Evolutionary conservation across 2,888 invertebrate genomes (phyloP).

Genomic region (Leptopterna dolabrata): DNA sequence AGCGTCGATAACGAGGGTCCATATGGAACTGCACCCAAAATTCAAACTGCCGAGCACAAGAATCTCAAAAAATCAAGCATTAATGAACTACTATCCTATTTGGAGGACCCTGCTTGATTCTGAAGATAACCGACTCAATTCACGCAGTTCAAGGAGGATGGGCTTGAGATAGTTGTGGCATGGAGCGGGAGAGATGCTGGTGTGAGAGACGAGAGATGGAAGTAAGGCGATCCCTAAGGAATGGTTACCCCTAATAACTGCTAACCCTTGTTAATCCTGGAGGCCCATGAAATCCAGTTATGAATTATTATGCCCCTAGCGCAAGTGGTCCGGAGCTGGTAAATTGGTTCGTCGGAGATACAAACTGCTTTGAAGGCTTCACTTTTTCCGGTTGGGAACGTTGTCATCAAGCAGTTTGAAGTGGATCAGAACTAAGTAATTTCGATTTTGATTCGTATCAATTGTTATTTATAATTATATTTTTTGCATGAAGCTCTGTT

Average conservation of each 20-base stretch:
- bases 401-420: background rate
- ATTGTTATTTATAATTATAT: no score
- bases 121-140: background rate
- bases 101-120: background rate
- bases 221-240: background rate
- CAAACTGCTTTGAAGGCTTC: background rate
- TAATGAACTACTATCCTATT: background rate
- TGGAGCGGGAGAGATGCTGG: background rate
- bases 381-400: background rate
- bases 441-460: no score
- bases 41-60: no score
- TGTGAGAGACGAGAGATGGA: constrained; percentile 1
- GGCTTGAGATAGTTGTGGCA: background rate
- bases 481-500: no score
- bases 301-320: constrained; percentile 11
- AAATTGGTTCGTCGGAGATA: background rate
- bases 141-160: background rate
- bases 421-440: background rate
- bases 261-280: constrained; percentile 23
- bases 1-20: no score
- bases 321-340: background rate
- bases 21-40: no score
- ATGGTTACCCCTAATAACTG: background rate
- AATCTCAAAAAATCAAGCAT: no score
- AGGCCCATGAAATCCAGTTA: constrained; percentile 4